Evolutionary conservation across 2,888 invertebrate species (phyloP).

Genomic region (Epinotia demarniana): DNA sequence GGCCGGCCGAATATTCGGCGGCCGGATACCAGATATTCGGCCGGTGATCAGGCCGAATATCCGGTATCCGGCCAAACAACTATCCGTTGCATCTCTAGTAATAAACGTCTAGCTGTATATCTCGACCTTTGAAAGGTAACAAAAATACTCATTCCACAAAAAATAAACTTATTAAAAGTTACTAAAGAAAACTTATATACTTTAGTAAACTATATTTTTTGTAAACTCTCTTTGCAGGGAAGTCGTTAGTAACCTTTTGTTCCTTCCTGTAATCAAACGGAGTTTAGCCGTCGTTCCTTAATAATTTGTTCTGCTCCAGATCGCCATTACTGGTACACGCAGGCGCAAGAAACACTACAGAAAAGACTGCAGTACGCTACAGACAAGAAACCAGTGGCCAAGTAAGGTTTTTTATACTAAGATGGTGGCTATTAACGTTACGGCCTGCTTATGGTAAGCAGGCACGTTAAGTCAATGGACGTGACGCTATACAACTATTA

Average conservation of each 20-base stretch:
- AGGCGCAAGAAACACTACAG: slow-evolving; percentile 83
- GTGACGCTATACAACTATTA: no score
- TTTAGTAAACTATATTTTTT: neutral
- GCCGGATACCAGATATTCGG: no score
- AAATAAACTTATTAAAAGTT: neutral
- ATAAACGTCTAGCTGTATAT: no score
- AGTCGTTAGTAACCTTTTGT: slow-evolving; percentile 40
- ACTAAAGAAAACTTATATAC: neutral
- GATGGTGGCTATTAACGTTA: no score
- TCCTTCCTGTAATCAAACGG: slow-evolving; percentile 27
- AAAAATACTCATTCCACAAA: neutral
- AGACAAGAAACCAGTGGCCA: slow-evolving; percentile 78
- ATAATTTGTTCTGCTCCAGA: slow-evolving; percentile 64
- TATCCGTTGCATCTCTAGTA: no score
- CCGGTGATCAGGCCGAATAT: no score
- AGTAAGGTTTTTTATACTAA: slow-evolving; percentile 67
- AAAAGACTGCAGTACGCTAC: slow-evolving; percentile 81
- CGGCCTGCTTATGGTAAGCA: no score
- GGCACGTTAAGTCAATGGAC: no score
- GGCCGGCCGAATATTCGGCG: no score
- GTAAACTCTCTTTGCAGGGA: slow-evolving; percentile 10
- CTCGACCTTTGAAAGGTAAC: no score
- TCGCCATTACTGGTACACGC: slow-evolving; percentile 85
- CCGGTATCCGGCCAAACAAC: no score
- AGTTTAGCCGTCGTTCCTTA: slow-evolving; percentile 33